Evolutionary conservation across 1,140 invertebrate genomes (phyloP), one percentile per base, ranked within the genome.

Genomic region (Stegodyphus dumicola): DNA sequence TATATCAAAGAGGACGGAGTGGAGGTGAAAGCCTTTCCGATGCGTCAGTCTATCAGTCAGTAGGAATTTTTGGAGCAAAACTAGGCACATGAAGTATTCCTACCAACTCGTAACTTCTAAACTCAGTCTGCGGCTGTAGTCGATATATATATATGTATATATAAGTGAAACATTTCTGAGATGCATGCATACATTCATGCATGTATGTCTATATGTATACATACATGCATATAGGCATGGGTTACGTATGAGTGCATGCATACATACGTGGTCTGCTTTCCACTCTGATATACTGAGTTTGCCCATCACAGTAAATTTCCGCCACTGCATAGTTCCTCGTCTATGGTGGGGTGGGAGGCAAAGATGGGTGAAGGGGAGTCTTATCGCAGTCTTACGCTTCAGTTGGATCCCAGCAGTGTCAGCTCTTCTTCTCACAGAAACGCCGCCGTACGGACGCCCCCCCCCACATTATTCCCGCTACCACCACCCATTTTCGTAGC

Each of bases 321-420:
- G 17, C 78, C 53, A 15, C 65, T 53, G 13, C 11, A 6, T 65
- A 17, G 33, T 77, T 17, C 6, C 66, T 70, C 66, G 54, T 79
- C 51, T 79, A 77, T 77, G 52, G 33, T 33, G 33, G 33, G 33
- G 33, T 33, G 33, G 33, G 33, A 33, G 33, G 33, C 33, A 33
- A 33, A 33, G 33, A 33, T 33, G 33, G 33, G 33, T 33, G 33
- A 33, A 33, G 66, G 66, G 54, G 53, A 17, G 54, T 56, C 78
- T 81, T 81, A 81, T 81, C 78, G 78, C 53, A 18, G 78, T 48
- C 67, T 81, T 81, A 71, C 78, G 78, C 78, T 81, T 73, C 18
- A 81, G 69, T 81, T 60, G n/a, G 53, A 51, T 18, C 54, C 67
- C 77, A 66, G 11, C 78, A 60, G 69, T 17, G 78, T 81, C 78